A percentile compares a stretch with the other conserved stretches of the same genome.
Evolutionary conservation across 2,797 vertebrate species (phyloP).

Genomic region (Lophura swinhoii): DNA sequence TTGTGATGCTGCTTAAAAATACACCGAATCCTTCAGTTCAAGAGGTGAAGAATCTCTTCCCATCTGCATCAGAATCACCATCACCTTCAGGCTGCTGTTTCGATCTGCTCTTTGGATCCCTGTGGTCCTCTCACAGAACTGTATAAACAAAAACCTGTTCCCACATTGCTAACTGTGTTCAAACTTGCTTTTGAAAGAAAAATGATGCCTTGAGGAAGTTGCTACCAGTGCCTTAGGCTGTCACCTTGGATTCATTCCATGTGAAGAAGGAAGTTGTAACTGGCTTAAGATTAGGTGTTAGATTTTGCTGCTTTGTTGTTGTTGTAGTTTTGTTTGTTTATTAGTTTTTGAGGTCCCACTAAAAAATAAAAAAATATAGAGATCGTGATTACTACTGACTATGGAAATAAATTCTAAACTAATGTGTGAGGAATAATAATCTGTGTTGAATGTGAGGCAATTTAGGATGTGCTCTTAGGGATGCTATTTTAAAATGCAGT

Average conservation of each 20-base stretch:
- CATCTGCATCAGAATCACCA: not conserved
- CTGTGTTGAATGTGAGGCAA: not conserved
- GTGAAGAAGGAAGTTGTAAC: not conserved
- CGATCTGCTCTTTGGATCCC: not conserved
- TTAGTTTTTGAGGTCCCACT: not conserved
- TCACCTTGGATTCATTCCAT: not conserved
- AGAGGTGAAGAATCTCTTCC: not conserved
- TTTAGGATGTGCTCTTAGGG: not conserved
- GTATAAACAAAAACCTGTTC: not conserved
- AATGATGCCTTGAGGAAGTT: slow-evolving; percentile 1
- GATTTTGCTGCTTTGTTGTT: not conserved
- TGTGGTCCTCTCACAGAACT: not conserved
- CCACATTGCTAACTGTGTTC: not conserved
- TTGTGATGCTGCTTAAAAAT: not conserved
- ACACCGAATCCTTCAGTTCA: not conserved
- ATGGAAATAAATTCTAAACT: not conserved
- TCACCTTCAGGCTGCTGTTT: not conserved
- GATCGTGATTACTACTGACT: not conserved
- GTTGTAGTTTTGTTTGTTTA: not conserved
- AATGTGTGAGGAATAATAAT: not conserved
- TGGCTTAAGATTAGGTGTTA: not conserved
- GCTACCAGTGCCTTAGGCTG: not conserved
- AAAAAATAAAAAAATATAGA: not conserved
- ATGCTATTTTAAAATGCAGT: not conserved
- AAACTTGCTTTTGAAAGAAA: not conserved